Evolutionary conservation across 2,888 invertebrate genomes (phyloP), one percentile per base, ranked within the genome.

Genomic region (Prionchulus punctatus): DNA sequence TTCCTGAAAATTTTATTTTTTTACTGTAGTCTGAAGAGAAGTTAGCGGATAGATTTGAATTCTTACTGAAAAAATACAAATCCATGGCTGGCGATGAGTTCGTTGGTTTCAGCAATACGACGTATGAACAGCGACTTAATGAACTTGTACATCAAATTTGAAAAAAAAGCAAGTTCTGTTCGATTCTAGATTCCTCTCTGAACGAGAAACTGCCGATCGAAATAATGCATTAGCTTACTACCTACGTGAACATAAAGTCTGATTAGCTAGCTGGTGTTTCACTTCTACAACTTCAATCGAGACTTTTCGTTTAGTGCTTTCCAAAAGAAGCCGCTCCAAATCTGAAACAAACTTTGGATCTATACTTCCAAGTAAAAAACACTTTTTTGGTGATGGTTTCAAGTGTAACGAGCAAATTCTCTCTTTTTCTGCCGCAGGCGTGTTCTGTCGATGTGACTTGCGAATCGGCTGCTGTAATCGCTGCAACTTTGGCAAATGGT

Each of bases 181-280:
- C 23, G 61, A 72, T 70, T 56, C 94, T 91, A 73, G n/a, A n/a
- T n/a, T n/a, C n/a, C 75, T 94, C 36, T 92, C 94, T 0, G 96
- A 96, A 73, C 79, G 91, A 55, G 92, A 94, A 71, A 90, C 91
- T 1, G 94, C 94, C 0, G 94, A 98, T 72, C 78, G 96, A 63
- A 98, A 96, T 73, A 96, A 90, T 73, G 94, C 96, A 1, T 79
- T 96, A 49, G 92, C 90, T 49, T 96, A 94, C 74, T 96, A 90
- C 72, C 91, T 96, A 91, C 80, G 88, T 52, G 96, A 96, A 71
- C 82, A 92, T 71, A 85, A 86, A 74, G n/a, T n/a, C n/a, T n/a
- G n/a, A n/a, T n/a, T n/a, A n/a, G n/a, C n/a, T n/a, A n/a, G n/a
- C n/a, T n/a, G n/a, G n/a, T n/a, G n/a, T n/a, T n/a, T n/a, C n/a